phyloP scores from a whole-genome alignment of 92 coral and sea anemone species.

The Parazoanthus atlanticus region DNA sequence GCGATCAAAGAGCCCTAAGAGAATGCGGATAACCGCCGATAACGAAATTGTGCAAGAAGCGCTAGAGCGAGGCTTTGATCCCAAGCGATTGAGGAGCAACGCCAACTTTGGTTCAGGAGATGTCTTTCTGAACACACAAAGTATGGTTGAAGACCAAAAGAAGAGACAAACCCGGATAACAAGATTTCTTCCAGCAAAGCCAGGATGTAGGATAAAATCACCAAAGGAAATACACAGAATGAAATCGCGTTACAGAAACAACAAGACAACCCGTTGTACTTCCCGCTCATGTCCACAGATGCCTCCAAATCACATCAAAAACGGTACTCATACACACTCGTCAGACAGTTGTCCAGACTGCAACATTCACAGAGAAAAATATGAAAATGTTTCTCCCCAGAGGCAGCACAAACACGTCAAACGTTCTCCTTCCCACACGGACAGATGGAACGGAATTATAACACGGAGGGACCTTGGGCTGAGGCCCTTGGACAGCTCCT shows the following conservation, averaged over 20 bases:
- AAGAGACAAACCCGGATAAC: constrained; percentile 36
- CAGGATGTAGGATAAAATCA: constrained; percentile 24
- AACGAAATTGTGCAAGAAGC: constrained; percentile 43
- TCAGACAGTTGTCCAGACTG: constrained; percentile 39
- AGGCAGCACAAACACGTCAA: constrained; percentile 19
- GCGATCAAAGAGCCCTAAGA: constrained; percentile 32
- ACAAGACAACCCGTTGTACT: not conserved
- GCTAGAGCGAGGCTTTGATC: constrained; percentile 40
- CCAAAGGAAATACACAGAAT: constrained; percentile 22
- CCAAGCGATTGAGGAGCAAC: constrained; percentile 31
- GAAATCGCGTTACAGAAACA: constrained; percentile 12
- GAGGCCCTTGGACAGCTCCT: constrained; percentile 39
- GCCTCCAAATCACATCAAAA: constrained; percentile 7
- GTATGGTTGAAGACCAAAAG: not conserved
- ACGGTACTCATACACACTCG: constrained; percentile 11
- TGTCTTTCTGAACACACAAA: constrained; percentile 28
- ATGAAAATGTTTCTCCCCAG: constrained; percentile 6
- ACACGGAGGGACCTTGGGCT: constrained; percentile 38
- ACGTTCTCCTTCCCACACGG: constrained; percentile 28
- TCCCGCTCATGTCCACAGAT: constrained; percentile 10
- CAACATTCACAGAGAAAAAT: constrained; percentile 23
- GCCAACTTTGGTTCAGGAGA: constrained; percentile 8
- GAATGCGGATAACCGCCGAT: constrained; percentile 41
- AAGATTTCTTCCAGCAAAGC: constrained; percentile 9
- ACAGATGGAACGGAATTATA: constrained; percentile 38